A percentile compares a stretch with the other conserved stretches of the same genome.
Evolutionary conservation across 1,140 invertebrate genomes (phyloP).

Genomic region (Spodoptera frugiperda): DNA sequence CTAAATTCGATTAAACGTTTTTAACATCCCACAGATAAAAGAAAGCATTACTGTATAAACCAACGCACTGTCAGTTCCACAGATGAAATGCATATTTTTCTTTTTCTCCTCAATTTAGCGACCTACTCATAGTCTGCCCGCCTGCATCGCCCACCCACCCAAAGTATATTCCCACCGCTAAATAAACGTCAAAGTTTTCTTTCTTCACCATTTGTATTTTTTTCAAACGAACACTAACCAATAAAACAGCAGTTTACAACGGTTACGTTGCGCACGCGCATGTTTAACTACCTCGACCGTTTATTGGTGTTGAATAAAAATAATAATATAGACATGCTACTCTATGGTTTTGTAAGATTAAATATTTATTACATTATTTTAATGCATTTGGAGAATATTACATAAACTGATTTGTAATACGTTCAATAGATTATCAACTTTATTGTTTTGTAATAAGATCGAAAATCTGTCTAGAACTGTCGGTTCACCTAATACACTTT

Average conservation of each 20-base stretch:
- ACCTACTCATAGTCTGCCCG: not conserved
- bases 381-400: no score
- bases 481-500: no score
- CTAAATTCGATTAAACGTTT: no score
- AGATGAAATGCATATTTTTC: no score
- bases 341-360: not conserved
- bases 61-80: no score
- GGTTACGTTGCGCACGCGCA: constrained; percentile 9
- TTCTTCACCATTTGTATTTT: constrained; percentile 32
- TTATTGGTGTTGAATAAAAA: constrained; percentile 41
- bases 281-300: constrained; percentile 5
- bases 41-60: no score
- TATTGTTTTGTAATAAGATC: no score
- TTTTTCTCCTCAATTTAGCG: no score
- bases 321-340: constrained; percentile 39
- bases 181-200: constrained; percentile 25
- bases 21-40: no score
- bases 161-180: constrained; percentile 8
- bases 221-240: constrained; percentile 27
- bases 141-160: constrained; percentile 8
- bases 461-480: no score
- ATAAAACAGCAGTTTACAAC: constrained; percentile 40
- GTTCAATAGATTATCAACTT: no score
- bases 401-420: no score
- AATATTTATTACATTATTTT: not conserved